A percentile compares a stretch with the other conserved stretches of the same genome.
These are phyloP conservation scores for Brachynemurus nebulosus DNA, from an alignment of 2,888 invertebrate species.

Conservation along the genomic window DNA sequence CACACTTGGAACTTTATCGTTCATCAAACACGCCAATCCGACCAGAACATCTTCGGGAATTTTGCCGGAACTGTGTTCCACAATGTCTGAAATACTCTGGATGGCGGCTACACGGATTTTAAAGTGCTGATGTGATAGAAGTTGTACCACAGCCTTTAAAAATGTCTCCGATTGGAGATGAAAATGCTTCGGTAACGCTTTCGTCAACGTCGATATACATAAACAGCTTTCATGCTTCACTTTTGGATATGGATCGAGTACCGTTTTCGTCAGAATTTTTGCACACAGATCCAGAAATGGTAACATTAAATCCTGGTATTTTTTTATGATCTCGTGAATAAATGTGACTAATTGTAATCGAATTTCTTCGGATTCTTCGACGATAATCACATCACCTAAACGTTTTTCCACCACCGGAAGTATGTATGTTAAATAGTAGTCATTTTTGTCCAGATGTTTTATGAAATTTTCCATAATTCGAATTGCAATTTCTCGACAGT, in stretches of 20 bases:
- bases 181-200: slow-evolving; percentile 50
- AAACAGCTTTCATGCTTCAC: slow-evolving; percentile 67
- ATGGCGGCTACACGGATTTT: slow-evolving; percentile 62
- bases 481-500: slow-evolving; percentile 44
- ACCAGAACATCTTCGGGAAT: slow-evolving; percentile 47
- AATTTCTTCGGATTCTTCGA: slow-evolving; percentile 68
- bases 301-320: slow-evolving; percentile 44
- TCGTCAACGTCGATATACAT: slow-evolving; percentile 51
- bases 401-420: slow-evolving; percentile 63
- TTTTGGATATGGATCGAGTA: slow-evolving; percentile 64
- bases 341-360: slow-evolving; percentile 53
- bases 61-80: slow-evolving; percentile 7
- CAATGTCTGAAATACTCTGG: slow-evolving; percentile 41
- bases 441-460: slow-evolving; percentile 43
- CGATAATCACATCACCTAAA: slow-evolving; percentile 60
- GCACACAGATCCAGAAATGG: slow-evolving; percentile 65
- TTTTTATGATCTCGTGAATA: slow-evolving; percentile 47
- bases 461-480: slow-evolving; percentile 42
- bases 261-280: slow-evolving; percentile 53
- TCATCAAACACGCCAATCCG: slow-evolving; percentile 74
- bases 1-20: slow-evolving; percentile 71
- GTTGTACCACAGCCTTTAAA: slow-evolving; percentile 55
- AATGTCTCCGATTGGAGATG: slow-evolving; percentile 60
- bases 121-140: slow-evolving; percentile 71
- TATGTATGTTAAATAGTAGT: slow-evolving; percentile 60